phyloP scores from a whole-genome alignment of 2,113 vertebrate genomes.

The Scophthalmus maximus region DNA sequence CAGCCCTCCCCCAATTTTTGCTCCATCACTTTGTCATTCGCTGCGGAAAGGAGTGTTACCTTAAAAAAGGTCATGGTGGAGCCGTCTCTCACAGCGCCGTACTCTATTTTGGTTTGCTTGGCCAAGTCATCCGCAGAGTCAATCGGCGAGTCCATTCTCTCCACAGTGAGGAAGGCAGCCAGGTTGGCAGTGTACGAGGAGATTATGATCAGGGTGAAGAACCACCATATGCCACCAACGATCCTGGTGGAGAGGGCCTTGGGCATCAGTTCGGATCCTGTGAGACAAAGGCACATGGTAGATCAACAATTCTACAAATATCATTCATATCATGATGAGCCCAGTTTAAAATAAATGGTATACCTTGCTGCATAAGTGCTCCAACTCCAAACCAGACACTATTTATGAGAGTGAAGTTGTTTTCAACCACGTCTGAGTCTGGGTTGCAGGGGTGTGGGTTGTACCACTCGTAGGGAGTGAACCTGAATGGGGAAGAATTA shows the following conservation, averaged over 20 bases:
- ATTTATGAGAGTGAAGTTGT: slow-evolving; percentile 99
- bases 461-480: slow-evolving; percentile 99
- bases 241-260: slow-evolving; percentile 98
- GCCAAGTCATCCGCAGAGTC: slow-evolving; percentile 97
- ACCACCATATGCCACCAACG: slow-evolving; percentile 99
- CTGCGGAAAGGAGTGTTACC: slow-evolving; percentile 79
- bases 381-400: slow-evolving; percentile 99
- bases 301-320: too few species aligned
- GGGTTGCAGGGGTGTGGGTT: slow-evolving; percentile 99
- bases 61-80: slow-evolving; percentile 99
- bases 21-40: not conserved
- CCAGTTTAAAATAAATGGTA: not conserved
- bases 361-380: slow-evolving; percentile 99
- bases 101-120: slow-evolving; percentile 98
- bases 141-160: slow-evolving; percentile 98
- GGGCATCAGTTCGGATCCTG: slow-evolving; percentile 98
- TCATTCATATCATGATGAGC: not conserved
- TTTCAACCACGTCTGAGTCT: slow-evolving; percentile 98
- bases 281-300: slow-evolving; percentile 55
- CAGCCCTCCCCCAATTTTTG: not conserved
- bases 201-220: slow-evolving; percentile 98
- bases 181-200: slow-evolving; percentile 98
- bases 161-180: slow-evolving; percentile 97
- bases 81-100: slow-evolving; percentile 94
- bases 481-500: slow-evolving; percentile 85